Conservation (phyloP, 1,140 invertebrate genomes). For the Drosophila takahashii region DNA sequence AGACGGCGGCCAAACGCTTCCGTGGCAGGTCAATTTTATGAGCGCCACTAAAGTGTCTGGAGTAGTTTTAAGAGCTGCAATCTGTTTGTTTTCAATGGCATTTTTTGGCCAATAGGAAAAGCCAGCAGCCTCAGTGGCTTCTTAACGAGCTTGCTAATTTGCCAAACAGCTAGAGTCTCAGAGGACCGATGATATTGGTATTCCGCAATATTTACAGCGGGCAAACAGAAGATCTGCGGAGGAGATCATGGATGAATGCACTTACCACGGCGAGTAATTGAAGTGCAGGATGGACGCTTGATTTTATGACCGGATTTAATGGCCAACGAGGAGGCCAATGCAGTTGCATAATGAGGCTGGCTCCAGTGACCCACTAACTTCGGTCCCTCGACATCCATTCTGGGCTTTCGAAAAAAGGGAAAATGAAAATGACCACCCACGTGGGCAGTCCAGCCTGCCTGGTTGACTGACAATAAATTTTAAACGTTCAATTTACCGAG, state of each 20-base stretch:
- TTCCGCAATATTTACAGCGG: constrained; percentile 49
- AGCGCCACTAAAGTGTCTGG: constrained; percentile 54
- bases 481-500: constrained; percentile 65
- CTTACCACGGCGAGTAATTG: constrained; percentile 31
- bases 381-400: background rate
- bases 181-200: constrained; percentile 17
- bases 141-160: constrained; percentile 73
- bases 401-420: constrained; percentile 54
- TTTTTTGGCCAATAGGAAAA: constrained; percentile 55
- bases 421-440: constrained; percentile 67
- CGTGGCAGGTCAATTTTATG: constrained; percentile 64
- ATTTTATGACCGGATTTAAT: constrained; percentile 45
- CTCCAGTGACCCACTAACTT: constrained; percentile 63
- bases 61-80: constrained; percentile 47
- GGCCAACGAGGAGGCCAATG: constrained; percentile 20
- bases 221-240: constrained; percentile 51
- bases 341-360: constrained; percentile 66
- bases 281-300: constrained; percentile 38
- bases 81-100: constrained; percentile 78
- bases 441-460: constrained; percentile 13
- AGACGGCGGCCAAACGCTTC: constrained; percentile 54
- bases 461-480: constrained; percentile 58
- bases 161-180: constrained; percentile 50
- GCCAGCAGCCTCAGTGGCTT: constrained; percentile 50
- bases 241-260: constrained; percentile 40